Percentiles rank a stretch among this genome's conserved stretches.
Evolutionary conservation across 2,888 invertebrate genomes (phyloP).

Genomic region (Margaritifera margaritifera): DNA sequence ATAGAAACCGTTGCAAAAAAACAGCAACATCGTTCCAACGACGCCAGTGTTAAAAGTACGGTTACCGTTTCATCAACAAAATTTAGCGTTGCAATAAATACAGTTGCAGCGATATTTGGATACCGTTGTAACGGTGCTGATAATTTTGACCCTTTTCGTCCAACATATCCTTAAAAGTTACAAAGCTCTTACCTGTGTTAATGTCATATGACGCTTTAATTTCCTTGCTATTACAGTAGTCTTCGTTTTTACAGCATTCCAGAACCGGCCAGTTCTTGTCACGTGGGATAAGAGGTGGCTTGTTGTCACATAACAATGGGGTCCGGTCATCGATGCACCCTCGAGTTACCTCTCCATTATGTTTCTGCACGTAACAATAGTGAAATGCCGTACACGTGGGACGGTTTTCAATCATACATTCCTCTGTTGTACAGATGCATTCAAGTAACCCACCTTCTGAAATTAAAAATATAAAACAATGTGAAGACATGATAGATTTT

Average conservation of each 20-base stretch:
- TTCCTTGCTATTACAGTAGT: slow-evolving; percentile 67
- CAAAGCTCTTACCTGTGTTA: too few species aligned
- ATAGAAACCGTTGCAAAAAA: too few species aligned
- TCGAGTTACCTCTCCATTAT: slow-evolving; percentile 62
- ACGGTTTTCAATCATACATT: slow-evolving; percentile 61
- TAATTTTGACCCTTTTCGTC: too few species aligned
- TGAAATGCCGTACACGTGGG: slow-evolving; percentile 67
- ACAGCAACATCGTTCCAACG: too few species aligned
- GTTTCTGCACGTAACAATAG: slow-evolving; percentile 73
- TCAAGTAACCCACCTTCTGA: slow-evolving; percentile 36
- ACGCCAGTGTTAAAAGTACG: too few species aligned
- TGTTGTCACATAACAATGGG: slow-evolving; percentile 73
- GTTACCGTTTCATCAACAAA: too few species aligned
- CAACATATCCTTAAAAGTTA: too few species aligned
- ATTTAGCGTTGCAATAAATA: too few species aligned
- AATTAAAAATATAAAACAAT: neutral
- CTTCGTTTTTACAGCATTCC: slow-evolving; percentile 68
- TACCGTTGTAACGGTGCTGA: too few species aligned
- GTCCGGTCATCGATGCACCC: slow-evolving; percentile 72
- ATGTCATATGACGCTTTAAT: too few species aligned
- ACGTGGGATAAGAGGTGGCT: slow-evolving; percentile 60
- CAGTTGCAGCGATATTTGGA: too few species aligned
- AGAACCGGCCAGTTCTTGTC: slow-evolving; percentile 69
- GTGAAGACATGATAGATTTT: too few species aligned
- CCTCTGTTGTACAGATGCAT: slow-evolving; percentile 72